phyloP scores from a whole-genome alignment of 1,140 invertebrate species.

The Prorops nasuta region DNA sequence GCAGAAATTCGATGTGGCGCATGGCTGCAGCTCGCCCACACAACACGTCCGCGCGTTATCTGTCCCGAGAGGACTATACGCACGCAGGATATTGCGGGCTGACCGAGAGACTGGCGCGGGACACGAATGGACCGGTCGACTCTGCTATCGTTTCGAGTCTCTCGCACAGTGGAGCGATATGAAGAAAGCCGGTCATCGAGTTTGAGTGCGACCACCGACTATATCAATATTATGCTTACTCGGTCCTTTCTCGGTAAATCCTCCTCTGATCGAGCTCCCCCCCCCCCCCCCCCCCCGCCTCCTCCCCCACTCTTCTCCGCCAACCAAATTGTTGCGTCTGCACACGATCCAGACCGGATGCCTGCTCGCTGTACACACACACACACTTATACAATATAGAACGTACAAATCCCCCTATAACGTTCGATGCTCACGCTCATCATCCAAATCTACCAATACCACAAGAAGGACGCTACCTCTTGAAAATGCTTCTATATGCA shows the following conservation, averaged over 20 bases:
- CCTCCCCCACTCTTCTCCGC: neutral
- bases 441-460: no score
- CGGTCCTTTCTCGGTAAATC: slow-evolving; percentile 44
- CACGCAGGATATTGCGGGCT: no score
- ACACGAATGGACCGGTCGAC: no score
- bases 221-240: slow-evolving; percentile 43
- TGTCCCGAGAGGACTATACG: slow-evolving; percentile 11
- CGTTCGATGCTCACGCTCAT: no score
- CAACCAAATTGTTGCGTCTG: neutral
- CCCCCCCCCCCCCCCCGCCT: neutral
- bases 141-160: slow-evolving; percentile 3
- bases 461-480: no score
- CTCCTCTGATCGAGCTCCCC: slow-evolving; percentile 17
- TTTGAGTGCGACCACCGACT: slow-evolving; percentile 15
- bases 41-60: slow-evolving; percentile 37
- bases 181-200: slow-evolving; percentile 19
- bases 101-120: no score
- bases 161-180: slow-evolving; percentile 10
- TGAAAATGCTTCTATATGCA: no score
- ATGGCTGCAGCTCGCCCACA: slow-evolving; percentile 41
- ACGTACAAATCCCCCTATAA: no score
- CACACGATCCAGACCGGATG: no score
- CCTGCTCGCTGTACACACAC: no score
- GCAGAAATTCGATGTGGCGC: slow-evolving; percentile 41
- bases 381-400: no score